These are phyloP conservation scores for Tapirus terrestris DNA, from an alignment of 2,113 vertebrate genomes.

Conservation along the genomic window DNA sequence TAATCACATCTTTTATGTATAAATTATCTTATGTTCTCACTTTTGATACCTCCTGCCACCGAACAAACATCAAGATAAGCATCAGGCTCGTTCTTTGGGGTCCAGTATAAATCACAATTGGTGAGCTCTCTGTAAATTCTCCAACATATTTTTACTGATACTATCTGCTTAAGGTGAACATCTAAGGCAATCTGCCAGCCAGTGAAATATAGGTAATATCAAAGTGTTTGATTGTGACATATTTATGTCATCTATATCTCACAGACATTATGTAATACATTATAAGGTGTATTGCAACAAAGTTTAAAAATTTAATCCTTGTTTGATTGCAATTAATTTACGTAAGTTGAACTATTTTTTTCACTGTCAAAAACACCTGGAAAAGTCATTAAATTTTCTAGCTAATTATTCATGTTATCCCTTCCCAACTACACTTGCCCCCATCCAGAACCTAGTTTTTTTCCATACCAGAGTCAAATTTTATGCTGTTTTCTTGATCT, in stretches of 20 bases:
- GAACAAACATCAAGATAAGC: not conserved
- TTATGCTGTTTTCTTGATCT: not conserved
- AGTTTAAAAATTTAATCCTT: not conserved
- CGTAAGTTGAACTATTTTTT: not conserved
- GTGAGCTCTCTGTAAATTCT: not conserved
- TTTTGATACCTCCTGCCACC: not conserved
- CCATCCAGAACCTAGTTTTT: not conserved
- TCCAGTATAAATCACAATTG: not conserved
- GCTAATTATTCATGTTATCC: not conserved
- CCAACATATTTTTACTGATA: not conserved
- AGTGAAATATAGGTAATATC: not conserved
- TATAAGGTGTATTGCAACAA: not conserved
- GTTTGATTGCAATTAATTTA: not conserved
- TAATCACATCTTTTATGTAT: not conserved
- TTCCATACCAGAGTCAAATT: slow-evolving; percentile 4
- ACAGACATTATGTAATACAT: not conserved
- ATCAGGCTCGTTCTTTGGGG: not conserved
- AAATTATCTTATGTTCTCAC: not conserved
- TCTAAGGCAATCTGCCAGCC: not conserved
- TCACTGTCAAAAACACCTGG: not conserved
- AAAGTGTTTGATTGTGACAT: not conserved
- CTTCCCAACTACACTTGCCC: not conserved
- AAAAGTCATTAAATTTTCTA: slow-evolving; percentile 5
- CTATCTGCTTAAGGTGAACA: not conserved
- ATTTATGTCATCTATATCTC: not conserved